Percentiles rank a stretch among this genome's conserved stretches.
phyloP scores from a whole-genome alignment of 2,888 invertebrate genomes.

The Urechis unicinctus region DNA sequence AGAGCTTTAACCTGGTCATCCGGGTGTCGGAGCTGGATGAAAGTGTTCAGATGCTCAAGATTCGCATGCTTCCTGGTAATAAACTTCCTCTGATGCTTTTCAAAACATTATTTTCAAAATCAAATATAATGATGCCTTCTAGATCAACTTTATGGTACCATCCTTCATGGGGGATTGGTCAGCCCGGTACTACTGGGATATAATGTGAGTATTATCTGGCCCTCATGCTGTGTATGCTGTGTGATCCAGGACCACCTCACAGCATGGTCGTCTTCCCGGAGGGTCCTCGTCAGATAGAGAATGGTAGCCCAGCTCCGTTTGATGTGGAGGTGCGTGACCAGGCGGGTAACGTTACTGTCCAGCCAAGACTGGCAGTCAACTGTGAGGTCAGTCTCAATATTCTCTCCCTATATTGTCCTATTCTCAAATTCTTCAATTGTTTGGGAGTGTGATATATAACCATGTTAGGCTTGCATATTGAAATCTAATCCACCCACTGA shows the following conservation, averaged over 20 bases:
- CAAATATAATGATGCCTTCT: too few relatives aligned
- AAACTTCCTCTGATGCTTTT: too few relatives aligned
- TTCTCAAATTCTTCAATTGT: too few relatives aligned
- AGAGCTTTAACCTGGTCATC: conserved; percentile 42
- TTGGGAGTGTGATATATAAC: background rate
- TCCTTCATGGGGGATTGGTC: background rate
- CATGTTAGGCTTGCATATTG: too few relatives aligned
- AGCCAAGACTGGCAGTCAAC: conserved; percentile 31
- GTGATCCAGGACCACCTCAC: conserved; percentile 36
- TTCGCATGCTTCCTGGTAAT: conserved; percentile 43
- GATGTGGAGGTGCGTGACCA: conserved; percentile 33
- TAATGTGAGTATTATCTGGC: too few relatives aligned
- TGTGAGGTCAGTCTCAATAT: conserved; percentile 28
- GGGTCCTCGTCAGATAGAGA: conserved; percentile 30
- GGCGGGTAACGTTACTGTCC: conserved; percentile 39
- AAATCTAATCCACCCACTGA: too few relatives aligned
- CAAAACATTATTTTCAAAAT: too few relatives aligned
- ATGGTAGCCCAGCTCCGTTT: conserved; percentile 31
- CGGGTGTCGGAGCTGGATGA: conserved; percentile 36
- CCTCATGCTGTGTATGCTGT: too few relatives aligned
- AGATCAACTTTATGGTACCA: background rate
- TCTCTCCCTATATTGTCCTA: background rate
- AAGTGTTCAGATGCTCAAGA: conserved; percentile 38
- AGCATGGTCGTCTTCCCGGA: conserved; percentile 31
- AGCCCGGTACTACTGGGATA: too few relatives aligned